phyloP scores from a whole-genome alignment of 2,888 invertebrate genomes.

The Oscheius myriophilus region DNA sequence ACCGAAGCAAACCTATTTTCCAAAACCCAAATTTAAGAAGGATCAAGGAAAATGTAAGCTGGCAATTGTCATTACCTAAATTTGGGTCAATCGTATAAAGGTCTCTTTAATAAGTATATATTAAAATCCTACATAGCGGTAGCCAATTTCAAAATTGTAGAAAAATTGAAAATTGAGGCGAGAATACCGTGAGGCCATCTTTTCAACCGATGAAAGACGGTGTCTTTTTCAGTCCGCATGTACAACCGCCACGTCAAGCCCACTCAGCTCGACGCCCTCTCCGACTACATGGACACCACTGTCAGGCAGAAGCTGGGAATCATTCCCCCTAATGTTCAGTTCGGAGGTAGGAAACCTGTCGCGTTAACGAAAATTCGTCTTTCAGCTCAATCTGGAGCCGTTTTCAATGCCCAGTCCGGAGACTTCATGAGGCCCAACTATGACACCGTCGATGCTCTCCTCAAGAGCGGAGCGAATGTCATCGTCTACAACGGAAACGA shows the following conservation, averaged over 20 bases:
- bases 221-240: constrained; percentile 44
- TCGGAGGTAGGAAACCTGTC: constrained; percentile 77
- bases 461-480: constrained; percentile 75
- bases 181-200: too few species aligned
- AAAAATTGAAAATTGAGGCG: too few species aligned
- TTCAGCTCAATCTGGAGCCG: constrained; percentile 74
- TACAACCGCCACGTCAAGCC: constrained; percentile 58
- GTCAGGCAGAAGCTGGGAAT: constrained; percentile 78
- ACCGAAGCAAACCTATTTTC: too few species aligned
- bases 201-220: too few species aligned
- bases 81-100: too few species aligned
- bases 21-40: too few species aligned
- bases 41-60: too few species aligned
- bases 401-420: constrained; percentile 76
- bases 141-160: too few species aligned
- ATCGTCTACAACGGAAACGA: constrained; percentile 83
- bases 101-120: too few species aligned
- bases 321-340: constrained; percentile 78
- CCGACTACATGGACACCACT: constrained; percentile 77
- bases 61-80: too few species aligned
- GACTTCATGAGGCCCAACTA: constrained; percentile 87
- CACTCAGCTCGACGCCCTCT: constrained; percentile 58
- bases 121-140: too few species aligned
- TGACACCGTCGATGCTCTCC: constrained; percentile 72
- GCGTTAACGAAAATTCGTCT: background rate